These are phyloP conservation scores for Hippoglossus hippoglossus DNA, from an alignment of 2,797 vertebrate species.

Conservation along the genomic window DNA sequence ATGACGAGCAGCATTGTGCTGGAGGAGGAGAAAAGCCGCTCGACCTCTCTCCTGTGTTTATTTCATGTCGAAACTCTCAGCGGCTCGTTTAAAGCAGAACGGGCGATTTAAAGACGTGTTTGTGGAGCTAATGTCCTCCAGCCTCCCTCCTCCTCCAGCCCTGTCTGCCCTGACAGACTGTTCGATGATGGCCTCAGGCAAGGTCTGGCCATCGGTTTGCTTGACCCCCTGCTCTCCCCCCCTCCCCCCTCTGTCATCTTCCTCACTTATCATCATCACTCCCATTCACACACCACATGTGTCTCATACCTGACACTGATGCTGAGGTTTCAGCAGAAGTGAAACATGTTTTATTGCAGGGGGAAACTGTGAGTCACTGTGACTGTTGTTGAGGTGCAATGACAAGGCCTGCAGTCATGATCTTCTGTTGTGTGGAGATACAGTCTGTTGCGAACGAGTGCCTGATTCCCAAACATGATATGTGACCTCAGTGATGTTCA, in stretches of 20 bases:
- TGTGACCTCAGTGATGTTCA: slow-evolving; percentile 31
- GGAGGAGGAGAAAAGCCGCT: slow-evolving; percentile 8
- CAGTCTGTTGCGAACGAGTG: slow-evolving; percentile 27
- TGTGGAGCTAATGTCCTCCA: neutral
- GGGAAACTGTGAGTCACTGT: slow-evolving; percentile 68
- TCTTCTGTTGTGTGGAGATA: slow-evolving; percentile 29
- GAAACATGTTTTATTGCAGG: slow-evolving; percentile 47
- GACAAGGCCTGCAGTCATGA: slow-evolving; percentile 55
- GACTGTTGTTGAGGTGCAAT: slow-evolving; percentile 37
- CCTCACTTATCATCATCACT: slow-evolving; percentile 1
- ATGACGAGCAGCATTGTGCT: slow-evolving; percentile 63
- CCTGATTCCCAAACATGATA: slow-evolving; percentile 17
- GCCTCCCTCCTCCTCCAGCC: neutral
- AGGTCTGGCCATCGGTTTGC: slow-evolving; percentile 44
- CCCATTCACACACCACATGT: neutral
- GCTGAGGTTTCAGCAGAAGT: slow-evolving; percentile 45
- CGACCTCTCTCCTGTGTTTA: slow-evolving; percentile 25
- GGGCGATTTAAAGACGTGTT: neutral
- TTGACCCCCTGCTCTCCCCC: slow-evolving; percentile 33
- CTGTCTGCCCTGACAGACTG: slow-evolving; percentile 24
- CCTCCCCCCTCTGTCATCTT: slow-evolving; percentile 26
- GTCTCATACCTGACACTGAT: neutral
- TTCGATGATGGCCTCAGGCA: slow-evolving; percentile 40
- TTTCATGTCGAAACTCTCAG: neutral
- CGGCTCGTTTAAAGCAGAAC: neutral